A percentile compares a stretch with the other conserved stretches of the same genome.
These are phyloP conservation scores for Benitochromis conjunctus DNA, from an alignment of 2,113 vertebrate species.

Conservation along the genomic window DNA sequence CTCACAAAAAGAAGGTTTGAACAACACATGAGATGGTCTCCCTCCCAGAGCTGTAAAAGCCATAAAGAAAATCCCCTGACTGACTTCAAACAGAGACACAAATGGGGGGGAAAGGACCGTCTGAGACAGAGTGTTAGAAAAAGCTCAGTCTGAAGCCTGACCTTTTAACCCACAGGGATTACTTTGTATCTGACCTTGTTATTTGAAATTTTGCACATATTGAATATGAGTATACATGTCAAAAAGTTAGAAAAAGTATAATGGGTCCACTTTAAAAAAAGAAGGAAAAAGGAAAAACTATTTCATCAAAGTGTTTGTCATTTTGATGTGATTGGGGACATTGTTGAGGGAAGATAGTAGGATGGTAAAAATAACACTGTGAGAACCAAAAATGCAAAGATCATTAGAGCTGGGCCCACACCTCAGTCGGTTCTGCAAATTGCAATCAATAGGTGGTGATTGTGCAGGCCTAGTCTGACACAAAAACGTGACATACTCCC, in stretches of 20 bases:
- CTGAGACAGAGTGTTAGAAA: neutral
- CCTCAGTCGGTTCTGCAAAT: constrained; percentile 12
- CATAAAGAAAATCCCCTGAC: neutral
- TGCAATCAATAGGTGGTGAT: constrained; percentile 52
- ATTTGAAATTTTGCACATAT: neutral
- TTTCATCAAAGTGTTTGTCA: neutral
- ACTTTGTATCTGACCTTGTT: neutral
- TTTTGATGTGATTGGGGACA: neutral
- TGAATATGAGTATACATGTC: neutral
- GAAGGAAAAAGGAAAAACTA: neutral
- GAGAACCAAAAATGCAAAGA: neutral
- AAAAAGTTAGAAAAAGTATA: neutral
- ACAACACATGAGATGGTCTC: neutral
- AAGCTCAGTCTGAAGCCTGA: fast-evolving
- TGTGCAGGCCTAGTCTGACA: neutral
- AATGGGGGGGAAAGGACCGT: fast-evolving
- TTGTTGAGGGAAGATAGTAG: neutral
- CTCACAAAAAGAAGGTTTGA: neutral
- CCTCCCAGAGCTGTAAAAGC: neutral
- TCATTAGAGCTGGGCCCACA: constrained; percentile 19
- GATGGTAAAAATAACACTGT: neutral
- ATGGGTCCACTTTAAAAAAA: neutral
- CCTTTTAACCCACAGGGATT: neutral
- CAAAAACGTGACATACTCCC: constrained; percentile 16
- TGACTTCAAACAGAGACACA: neutral